phyloP scores from a whole-genome alignment of 2,888 invertebrate genomes.

The Loripinus fragilis region DNA sequence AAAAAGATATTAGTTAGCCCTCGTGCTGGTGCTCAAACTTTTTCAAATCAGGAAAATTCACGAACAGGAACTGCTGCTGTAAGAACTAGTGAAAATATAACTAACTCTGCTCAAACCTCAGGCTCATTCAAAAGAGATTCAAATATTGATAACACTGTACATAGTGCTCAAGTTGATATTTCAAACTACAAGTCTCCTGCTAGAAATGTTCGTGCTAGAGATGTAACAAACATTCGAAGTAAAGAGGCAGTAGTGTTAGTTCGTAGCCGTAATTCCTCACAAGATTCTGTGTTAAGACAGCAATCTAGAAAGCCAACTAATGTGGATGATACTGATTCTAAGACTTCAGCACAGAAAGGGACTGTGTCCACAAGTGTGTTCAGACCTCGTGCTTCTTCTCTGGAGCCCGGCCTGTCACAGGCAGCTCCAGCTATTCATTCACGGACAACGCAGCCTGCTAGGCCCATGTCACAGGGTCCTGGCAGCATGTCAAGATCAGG shows the following conservation, averaged over 20 bases:
- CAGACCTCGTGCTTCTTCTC: constrained; percentile 51
- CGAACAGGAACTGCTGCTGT: neutral
- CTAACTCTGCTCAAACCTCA: constrained; percentile 1
- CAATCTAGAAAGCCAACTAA: constrained; percentile 6
- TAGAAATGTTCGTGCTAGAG: constrained; percentile 16
- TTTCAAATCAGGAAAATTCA: neutral
- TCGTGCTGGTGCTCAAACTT: neutral
- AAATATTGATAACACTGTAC: constrained; percentile 33
- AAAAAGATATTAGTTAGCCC: neutral
- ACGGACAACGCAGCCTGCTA: constrained; percentile 32
- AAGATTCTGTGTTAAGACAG: constrained; percentile 11
- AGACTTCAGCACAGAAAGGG: neutral
- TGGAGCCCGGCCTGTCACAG: constrained; percentile 39
- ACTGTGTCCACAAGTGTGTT: constrained; percentile 38
- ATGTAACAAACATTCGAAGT: neutral
- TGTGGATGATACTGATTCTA: neutral
- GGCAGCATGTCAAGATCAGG: constrained; percentile 23
- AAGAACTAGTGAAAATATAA: neutral
- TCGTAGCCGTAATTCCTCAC: constrained; percentile 30
- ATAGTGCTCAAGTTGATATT: constrained; percentile 48
- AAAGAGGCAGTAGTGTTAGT: neutral
- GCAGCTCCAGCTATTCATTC: constrained; percentile 21
- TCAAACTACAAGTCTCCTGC: constrained; percentile 26
- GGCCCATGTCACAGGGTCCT: constrained; percentile 37
- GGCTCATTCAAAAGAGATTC: neutral